These are phyloP conservation scores for Arizona elegans DNA, from an alignment of 2,113 vertebrate genomes.

Conservation along the genomic window DNA sequence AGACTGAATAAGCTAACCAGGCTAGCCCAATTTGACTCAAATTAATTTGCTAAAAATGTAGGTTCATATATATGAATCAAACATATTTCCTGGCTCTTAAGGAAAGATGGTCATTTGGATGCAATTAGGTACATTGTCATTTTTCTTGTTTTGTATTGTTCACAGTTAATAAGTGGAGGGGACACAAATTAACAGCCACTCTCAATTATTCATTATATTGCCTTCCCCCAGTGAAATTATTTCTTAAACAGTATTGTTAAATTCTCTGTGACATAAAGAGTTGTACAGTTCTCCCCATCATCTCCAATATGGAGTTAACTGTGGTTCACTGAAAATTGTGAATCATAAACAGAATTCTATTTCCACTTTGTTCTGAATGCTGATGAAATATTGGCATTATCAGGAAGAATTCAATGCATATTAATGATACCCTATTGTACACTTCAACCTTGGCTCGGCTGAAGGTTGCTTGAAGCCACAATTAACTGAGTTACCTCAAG, in stretches of 20 bases:
- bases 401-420: conserved; percentile 21
- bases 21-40: neutral
- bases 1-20: neutral
- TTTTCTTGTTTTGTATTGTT: neutral
- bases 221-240: conserved; percentile 7
- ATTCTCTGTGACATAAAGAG: neutral
- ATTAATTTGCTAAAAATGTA: neutral
- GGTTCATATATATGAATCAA: neutral
- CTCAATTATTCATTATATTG: neutral
- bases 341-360: conserved; percentile 34
- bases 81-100: neutral
- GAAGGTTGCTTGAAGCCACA: conserved; percentile 36
- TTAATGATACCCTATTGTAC: neutral
- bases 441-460: conserved; percentile 24
- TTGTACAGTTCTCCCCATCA: neutral
- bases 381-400: conserved; percentile 32
- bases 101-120: neutral
- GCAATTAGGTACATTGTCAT: neutral
- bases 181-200: neutral
- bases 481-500: conserved; percentile 31
- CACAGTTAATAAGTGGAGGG: neutral
- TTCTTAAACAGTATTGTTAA: neutral
- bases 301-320: conserved; percentile 30
- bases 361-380: conserved; percentile 16
- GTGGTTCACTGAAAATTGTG: conserved; percentile 30